These are phyloP conservation scores for Hucho hucho DNA, from an alignment of 2,113 vertebrate species.

Conservation along the genomic window DNA sequence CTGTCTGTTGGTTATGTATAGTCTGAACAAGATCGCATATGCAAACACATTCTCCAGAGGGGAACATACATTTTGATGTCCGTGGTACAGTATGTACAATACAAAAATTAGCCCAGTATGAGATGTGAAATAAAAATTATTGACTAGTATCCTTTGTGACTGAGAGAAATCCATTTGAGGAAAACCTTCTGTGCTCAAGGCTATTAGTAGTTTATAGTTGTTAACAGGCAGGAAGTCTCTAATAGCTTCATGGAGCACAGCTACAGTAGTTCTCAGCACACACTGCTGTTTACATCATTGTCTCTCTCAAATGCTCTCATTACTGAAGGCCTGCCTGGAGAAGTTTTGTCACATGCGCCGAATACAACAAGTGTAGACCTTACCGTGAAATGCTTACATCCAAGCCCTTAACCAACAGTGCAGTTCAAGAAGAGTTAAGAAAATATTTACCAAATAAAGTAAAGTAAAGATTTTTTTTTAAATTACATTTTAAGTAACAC, in stretches of 20 bases:
- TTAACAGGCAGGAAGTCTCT: slow-evolving; percentile 22
- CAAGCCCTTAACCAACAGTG: too few species aligned
- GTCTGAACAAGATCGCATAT: not conserved
- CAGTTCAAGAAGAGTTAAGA: too few species aligned
- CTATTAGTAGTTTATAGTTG: slow-evolving; percentile 17
- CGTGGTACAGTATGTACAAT: not conserved
- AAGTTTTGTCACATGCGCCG: too few species aligned
- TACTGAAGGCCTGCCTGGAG: slow-evolving; percentile 29
- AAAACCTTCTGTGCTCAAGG: not conserved
- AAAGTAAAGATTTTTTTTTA: too few species aligned
- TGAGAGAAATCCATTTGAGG: slow-evolving; percentile 1
- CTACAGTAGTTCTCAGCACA: slow-evolving; percentile 20
- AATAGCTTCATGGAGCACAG: slow-evolving; percentile 31
- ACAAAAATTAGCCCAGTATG: not conserved
- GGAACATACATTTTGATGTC: not conserved
- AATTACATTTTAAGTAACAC: too few species aligned
- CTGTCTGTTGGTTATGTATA: not conserved
- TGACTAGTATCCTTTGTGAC: slow-evolving; percentile 5
- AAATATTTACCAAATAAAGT: too few species aligned
- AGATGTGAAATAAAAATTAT: not conserved
- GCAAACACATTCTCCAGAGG: slow-evolving; percentile 9
- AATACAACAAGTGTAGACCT: too few species aligned
- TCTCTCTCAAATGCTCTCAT: slow-evolving; percentile 36
- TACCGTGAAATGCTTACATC: too few species aligned
- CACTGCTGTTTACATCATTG: slow-evolving; percentile 36